Evolutionary conservation across 2,888 invertebrate genomes (phyloP), one percentile per base, ranked within the genome.

Genomic region (Cotesia congregata): DNA sequence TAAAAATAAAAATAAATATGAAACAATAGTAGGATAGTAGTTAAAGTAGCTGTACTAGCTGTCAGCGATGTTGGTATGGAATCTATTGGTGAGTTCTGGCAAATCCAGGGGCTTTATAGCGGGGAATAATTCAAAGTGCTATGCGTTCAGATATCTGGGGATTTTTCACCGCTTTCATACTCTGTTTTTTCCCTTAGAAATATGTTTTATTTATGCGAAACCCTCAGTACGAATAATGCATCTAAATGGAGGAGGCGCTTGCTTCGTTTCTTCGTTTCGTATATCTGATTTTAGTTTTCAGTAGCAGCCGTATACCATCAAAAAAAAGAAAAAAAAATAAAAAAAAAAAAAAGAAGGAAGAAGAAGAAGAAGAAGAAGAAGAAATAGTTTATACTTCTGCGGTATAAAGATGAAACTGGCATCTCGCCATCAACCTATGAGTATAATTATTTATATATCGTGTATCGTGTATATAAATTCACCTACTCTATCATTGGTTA

Each of bases 391-490:
- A 12, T 30, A 30, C 30, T 20, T 15, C 12, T 17, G 17, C 20
- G 50, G 50, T 41, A 60, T 70, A 70, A 72, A 30, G 39, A 72
- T 15, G 62, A 73, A 38, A 64, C 64, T 75, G 86, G 86, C 86
- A 78, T n/a, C 38, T 12, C 67, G 86, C 87, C 87, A 86, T 78
- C 77, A 79, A 78, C 83, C 85, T 85, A 86, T 86, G 85, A 84
- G 79, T 82, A 83, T 85, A 87, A 87, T 87, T 87, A 87, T 86
- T 86, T 84, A 82, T 84, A 81, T 83, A 50, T 50, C 30, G 50
- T 50, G 30, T 30, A 30, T 30, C 30, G 81, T 82, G 50, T 59
- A 73, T 67, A 67, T 62, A 17, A 17, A 12, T 72, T 7, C 39
- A 17, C 50, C 9, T 40, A 64, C n/a, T 62, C 62, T 62, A 3